Base-by-base conservation (phyloP, 2,797 vertebrate genomes). In the Pangasius krempfi region DNA sequence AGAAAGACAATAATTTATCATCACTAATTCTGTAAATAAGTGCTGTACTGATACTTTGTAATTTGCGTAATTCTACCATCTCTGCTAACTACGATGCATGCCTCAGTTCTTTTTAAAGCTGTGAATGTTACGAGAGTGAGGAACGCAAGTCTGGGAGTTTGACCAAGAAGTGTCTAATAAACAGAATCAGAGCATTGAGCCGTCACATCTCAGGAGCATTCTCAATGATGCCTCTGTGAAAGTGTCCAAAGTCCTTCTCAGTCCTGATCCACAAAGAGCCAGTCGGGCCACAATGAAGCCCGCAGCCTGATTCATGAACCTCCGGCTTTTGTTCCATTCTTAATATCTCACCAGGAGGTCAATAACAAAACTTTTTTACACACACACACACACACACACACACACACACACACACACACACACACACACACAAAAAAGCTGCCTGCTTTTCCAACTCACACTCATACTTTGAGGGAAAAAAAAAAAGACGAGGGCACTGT, bases 291-390 rank as follows among this genome's bases (percentile, higher is more conserved):
- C 87, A 60, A 90, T 84, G 83, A 87, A 90, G 85, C 78, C 58
- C 47, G 50, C 79, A 60, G 94, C 89, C 94, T 95, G 94, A 96
- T 96, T 96, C 95, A 96, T 96, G 94, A 95, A 96, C 94, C 94
- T 93, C 88, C 37, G 62, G 92, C 91, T 91, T 96, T 96, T 96
- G 95, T 95, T 87, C 91, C 91, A 88, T 93, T 94, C 94, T 94
- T 95, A 96, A 95, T 96, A 93, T 93, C 94, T 91, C 92, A 86
- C 94, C 90, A 83, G 96, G 96, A 94, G 96, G 95, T 92, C 95
- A 93, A 93, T 92, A 93, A 94, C 92, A 92, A 89, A 91, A 85
- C 89, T 88, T 89, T 76, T 85, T 91, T 92, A 94, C 93, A 94
- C 92, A 92, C 47, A 90, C 90, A 88, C 84, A 68, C 88, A 81